Evolutionary conservation across 2,888 invertebrate species (phyloP), one percentile per base, ranked within the genome.

Genomic region (Lasioglossum malachurum): DNA sequence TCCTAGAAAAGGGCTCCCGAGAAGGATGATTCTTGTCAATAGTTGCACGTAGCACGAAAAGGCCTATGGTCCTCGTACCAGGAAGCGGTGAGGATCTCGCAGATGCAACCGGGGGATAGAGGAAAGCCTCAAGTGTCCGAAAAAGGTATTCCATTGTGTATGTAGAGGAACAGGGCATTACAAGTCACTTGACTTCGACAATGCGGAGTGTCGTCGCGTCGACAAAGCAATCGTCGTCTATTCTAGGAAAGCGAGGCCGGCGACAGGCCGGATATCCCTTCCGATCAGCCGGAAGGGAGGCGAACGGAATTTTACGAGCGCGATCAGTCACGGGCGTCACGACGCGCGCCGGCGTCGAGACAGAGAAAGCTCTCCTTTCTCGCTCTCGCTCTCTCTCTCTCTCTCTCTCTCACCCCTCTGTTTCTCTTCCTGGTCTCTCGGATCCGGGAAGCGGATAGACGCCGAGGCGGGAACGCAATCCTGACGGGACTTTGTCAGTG

Each of bases 401-500:
- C 31, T 31, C 1, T 31, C 1, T 60, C 27, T 16, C 60, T 60
- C 14, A 3, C 16, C 7, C 7, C 31, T 31, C 31, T 16, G 8
- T 31, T 19, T 19, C 64, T 35, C 64, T 64, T 64, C 60, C 27
- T 4, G 5, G 31, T 31, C 27, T 57, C 57, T 57, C n/a, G 57
- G 60, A 64, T 27, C 53, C 75, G 46, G 49, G 3, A 0, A n/a
- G 35, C 46, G 35, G 44, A 44, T 19, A 12, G 64, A 57, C 27
- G 72, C 3, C 19, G 53, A 57, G 57, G 67, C 79, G 53, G 72
- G 82, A 77, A 76, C 79, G 78, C 78, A 80, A 79, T 80, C 80
- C 86, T 86, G 86, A 82, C 87, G 89, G 87, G 88, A 90, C 81
- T 91, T 89, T 91, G 89, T 88, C 88, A 86, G 87, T 88, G 89